Evolutionary conservation across 1,140 invertebrate genomes (phyloP), one percentile per base, ranked within the genome.

Genomic region (Brachionus paranguensis): DNA sequence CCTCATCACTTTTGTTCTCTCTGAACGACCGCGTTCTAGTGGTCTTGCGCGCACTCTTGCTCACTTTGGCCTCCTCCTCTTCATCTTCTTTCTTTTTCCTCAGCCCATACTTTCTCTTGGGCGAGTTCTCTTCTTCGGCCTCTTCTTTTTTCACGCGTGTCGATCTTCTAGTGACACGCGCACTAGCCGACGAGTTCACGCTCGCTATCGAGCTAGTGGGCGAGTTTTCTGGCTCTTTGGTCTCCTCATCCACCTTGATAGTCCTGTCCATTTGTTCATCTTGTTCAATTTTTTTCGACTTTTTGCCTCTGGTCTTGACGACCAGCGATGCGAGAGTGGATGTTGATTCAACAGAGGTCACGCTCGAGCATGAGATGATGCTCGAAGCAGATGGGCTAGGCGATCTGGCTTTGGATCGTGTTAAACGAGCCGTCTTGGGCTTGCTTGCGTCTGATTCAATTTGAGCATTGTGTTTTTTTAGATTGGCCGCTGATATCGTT

Each of bases 401-500:
- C 20, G 72, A 76, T 76, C 72, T 29, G 7, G 17, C 43, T 24
- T 76, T 76, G 43, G 72, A 76, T 12, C 72, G 20, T 1, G 72
- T 76, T 1, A 33, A 29, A 27, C 72, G 72, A 50, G 72, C 20
- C 10, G 45, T 14, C 29, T 76, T 76, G 1, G 72, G 45, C 14
- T 43, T 76, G 24, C 43, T 27, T 6, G 53, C 45, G 17, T 47
- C 24, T 47, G 4, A 12, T 27, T 50, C 27, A 11, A 27, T 76
- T n/a, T 50, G 43, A 2, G 43, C 43, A n/a, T 76, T 76, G 43
- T 76, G 72, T 50, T 76, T 76, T 47, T 76, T 76, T 24, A 76
- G 24, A 76, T 50, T 76, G 20, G 17, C 45, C 7, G 47, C 20
- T 50, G 72, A 76, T 7, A 76, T 74, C 27, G 33, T 74, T 24